phyloP scores from a whole-genome alignment of 2,888 invertebrate genomes.

The Polymixis lichenea region DNA sequence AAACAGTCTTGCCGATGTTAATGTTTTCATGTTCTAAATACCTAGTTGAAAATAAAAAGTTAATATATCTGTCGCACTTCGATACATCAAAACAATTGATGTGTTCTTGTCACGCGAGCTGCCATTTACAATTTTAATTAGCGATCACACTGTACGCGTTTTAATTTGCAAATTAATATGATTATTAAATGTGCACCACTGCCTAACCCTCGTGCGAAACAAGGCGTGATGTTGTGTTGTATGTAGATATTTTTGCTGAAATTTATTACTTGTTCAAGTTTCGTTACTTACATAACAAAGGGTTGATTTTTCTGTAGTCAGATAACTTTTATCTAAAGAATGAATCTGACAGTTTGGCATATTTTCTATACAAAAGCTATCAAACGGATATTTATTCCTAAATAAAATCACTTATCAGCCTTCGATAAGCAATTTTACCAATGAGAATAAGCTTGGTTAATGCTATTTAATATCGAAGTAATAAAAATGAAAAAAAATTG shows the following conservation, averaged over 20 bases:
- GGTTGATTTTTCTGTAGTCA: too few species aligned
- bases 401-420: neutral
- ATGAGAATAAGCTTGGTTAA: neutral
- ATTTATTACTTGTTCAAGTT: neutral
- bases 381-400: too few species aligned
- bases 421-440: neutral
- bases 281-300: too few species aligned
- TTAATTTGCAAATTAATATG: slow-evolving; percentile 14
- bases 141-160: neutral
- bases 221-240: too few species aligned
- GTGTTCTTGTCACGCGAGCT: slow-evolving; percentile 25
- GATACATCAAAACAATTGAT: slow-evolving; percentile 18
- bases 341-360: too few species aligned
- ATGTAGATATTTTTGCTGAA: neutral
- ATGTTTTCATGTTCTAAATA: neutral
- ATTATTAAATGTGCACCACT: too few species aligned
- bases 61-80: slow-evolving; percentile 34
- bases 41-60: slow-evolving; percentile 3
- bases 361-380: too few species aligned
- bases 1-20: neutral
- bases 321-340: too few species aligned
- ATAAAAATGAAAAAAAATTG: neutral
- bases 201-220: too few species aligned
- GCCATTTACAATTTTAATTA: slow-evolving; percentile 40
- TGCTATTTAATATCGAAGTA: neutral